phyloP scores from a whole-genome alignment of 1,140 invertebrate genomes.

The Ladona fulva region DNA sequence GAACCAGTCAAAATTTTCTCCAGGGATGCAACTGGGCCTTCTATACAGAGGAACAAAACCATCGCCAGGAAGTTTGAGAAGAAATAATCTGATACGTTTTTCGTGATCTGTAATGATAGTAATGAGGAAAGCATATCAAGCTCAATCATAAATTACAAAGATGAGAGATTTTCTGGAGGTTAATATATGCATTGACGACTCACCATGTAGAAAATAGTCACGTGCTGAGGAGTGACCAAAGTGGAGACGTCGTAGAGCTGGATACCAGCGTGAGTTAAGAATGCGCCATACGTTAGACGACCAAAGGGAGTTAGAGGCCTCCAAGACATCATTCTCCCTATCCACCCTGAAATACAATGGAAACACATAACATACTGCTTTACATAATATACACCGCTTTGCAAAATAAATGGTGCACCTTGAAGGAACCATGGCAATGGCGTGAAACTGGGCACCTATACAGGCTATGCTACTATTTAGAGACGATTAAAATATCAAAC shows the following conservation, averaged over 20 bases:
- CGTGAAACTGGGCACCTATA: too few relatives aligned
- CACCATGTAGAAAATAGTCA: not conserved
- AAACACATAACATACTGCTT: too few relatives aligned
- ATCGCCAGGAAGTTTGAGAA: not conserved
- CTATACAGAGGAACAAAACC: not conserved
- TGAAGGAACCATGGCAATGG: too few relatives aligned
- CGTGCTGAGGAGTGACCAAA: not conserved
- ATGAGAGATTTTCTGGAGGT: too few relatives aligned
- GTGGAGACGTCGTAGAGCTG: not conserved
- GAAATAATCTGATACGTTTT: not conserved
- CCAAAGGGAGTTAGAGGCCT: not conserved
- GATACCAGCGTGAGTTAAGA: not conserved
- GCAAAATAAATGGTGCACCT: too few relatives aligned
- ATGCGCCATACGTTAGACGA: not conserved
- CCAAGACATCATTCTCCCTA: not conserved
- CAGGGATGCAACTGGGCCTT: not conserved
- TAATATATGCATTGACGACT: not conserved
- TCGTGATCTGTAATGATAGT: not conserved
- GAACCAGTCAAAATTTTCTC: not conserved
- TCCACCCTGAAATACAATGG: not conserved
- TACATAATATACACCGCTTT: too few relatives aligned
- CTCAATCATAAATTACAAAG: too few relatives aligned
- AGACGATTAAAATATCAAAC: too few relatives aligned
- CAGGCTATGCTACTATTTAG: too few relatives aligned
- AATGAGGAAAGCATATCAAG: too few relatives aligned